Conservation (phyloP, 2,888 invertebrate species). For the Eupithecia subfuscata region DNA sequence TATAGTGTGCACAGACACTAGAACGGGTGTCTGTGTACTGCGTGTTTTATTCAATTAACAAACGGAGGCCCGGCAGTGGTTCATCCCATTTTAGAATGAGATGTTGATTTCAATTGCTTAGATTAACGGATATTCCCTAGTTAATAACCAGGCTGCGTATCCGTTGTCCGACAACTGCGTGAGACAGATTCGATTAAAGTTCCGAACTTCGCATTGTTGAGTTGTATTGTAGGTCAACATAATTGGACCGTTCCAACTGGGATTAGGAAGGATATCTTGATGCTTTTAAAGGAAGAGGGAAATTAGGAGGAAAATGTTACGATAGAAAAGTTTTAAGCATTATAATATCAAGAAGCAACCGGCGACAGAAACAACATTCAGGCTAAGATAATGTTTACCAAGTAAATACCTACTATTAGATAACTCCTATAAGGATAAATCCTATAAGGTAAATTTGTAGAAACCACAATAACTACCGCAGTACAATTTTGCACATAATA, state of each 20-base stretch:
- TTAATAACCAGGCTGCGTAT: not conserved
- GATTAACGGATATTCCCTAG: not conserved
- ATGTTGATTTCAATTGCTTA: not conserved
- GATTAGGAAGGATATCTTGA: not conserved
- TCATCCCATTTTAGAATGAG: not conserved
- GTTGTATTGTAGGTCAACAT: not conserved
- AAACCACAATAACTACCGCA: too few species aligned
- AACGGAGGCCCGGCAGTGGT: not conserved
- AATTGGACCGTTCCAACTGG: not conserved
- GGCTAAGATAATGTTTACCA: too few species aligned
- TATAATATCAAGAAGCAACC: not conserved
- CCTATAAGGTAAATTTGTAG: too few species aligned
- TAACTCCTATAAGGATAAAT: too few species aligned
- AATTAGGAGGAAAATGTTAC: not conserved
- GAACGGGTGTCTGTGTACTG: too few species aligned
- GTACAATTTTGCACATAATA: too few species aligned
- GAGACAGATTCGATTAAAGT: constrained; percentile 15
- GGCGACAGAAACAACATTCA: too few species aligned
- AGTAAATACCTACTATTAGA: too few species aligned
- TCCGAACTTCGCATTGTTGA: constrained; percentile 4
- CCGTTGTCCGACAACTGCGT: not conserved
- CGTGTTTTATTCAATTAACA: not conserved
- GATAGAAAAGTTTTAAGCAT: not conserved
- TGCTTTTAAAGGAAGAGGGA: not conserved
- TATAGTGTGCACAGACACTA: too few species aligned